Percentiles rank a stretch among this genome's conserved stretches.
Evolutionary conservation across 2,797 vertebrate genomes (phyloP).

Genomic region (Clarias platycephalus): DNA sequence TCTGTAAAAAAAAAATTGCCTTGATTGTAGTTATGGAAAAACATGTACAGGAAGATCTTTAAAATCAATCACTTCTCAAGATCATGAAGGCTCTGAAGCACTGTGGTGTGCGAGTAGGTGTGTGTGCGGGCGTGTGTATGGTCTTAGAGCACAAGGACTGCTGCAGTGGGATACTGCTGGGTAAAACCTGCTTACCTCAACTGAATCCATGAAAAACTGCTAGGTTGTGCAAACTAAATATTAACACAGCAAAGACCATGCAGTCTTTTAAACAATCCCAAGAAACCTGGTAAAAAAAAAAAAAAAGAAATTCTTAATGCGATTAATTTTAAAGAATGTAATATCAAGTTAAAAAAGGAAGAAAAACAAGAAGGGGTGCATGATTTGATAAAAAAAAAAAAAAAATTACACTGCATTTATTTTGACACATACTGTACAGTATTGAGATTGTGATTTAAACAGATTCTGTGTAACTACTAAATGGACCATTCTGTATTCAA

Average conservation of each 20-base stretch:
- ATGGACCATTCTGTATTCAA: no score
- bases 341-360: background rate
- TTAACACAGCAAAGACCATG: background rate
- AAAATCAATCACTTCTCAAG: background rate
- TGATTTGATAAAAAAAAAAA: no score
- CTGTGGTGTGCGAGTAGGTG: background rate
- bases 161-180: conserved; percentile 7
- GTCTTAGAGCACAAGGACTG: conserved; percentile 13
- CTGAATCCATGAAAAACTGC: conserved; percentile 19
- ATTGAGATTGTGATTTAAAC: no score
- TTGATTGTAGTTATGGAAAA: background rate
- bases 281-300: background rate
- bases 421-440: no score
- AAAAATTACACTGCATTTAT: no score
- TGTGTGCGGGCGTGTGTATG: background rate
- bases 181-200: conserved; percentile 33
- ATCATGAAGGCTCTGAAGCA: background rate
- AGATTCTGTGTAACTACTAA: no score
- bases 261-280: background rate
- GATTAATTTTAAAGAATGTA: background rate
- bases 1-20: background rate
- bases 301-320: background rate
- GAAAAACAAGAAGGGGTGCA: background rate
- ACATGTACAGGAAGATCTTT: background rate
- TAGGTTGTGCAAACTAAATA: background rate